Evolutionary conservation across 2,113 vertebrate species (phyloP), one percentile per base, ranked within the genome.

Genomic region (Passer montanus): DNA sequence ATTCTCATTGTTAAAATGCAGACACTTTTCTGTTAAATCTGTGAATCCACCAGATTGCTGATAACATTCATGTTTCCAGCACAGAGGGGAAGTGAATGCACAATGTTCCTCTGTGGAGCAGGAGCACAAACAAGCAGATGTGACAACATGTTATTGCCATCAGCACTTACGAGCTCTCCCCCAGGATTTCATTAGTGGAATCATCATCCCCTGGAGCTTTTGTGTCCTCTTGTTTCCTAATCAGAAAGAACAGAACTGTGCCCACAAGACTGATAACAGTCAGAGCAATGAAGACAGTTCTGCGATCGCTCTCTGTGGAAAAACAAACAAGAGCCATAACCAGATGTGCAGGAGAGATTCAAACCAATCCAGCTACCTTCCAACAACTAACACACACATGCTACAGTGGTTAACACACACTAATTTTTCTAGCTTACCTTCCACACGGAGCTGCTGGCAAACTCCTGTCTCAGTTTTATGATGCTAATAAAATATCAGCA

Each of bases 181-280:
- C 97, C 68, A 84, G 63, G 94, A 95, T 97, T 92, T 98, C 98
- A 70, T 97, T 94, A 87, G 96, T 84, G 26, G 95, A 94, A 85
- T 96, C 95, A 47, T 97, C 98, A 58, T 97, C 98, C 85, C 96
- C 98, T 74, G 97, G 91, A 72, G 97, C 30, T 69, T 94, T 97
- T 72, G 96, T 96, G 2, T 98, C 75, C 18, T 99, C 98, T 5
- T 98, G 98, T 46, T 98, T 98, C 94, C 99, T 98, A 96, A 99
- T 99, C 87, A 99, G 98, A 94, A 99, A 99, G 98, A 99, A 99
- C 33, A 99, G 98, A 96, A 99, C 99, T 73, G 98, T 99, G 67
- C 99, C 99, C 59, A 99, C 98, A 88, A 99, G 98, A 96, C 99
- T 99, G 97, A 99, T 99, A 93, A 99, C 98, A 2, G 99, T 99